phyloP scores from a whole-genome alignment of 2,113 vertebrate species.

The Saimiri boliviensis region DNA sequence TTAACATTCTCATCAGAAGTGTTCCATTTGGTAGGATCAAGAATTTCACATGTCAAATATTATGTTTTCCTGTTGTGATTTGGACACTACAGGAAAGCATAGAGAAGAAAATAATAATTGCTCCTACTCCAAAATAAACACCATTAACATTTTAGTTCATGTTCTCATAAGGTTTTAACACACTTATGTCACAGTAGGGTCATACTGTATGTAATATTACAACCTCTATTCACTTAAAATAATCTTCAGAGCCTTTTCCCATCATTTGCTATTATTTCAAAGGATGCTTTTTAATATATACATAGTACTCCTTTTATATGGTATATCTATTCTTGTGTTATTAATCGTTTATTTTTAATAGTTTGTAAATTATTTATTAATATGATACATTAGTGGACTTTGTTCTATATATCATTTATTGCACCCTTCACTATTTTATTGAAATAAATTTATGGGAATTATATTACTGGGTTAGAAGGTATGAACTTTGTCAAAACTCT shows the following conservation, averaged over 20 bases:
- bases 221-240: constrained; percentile 10
- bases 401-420: background rate
- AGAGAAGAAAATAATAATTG: background rate
- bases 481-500: constrained; percentile 4
- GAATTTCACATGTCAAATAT: no score
- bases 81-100: background rate
- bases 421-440: background rate
- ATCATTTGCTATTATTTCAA: background rate
- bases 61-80: background rate
- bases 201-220: background rate
- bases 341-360: constrained; percentile 15
- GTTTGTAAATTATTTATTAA: background rate
- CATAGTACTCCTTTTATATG: background rate
- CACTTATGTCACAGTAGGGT: background rate
- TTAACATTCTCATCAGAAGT: no score
- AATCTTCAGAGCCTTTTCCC: background rate
- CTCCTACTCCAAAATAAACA: background rate
- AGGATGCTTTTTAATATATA: constrained; percentile 15
- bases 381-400: background rate
- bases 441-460: constrained; percentile 7
- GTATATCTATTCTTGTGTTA: background rate
- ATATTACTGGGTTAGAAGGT: background rate
- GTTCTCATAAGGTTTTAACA: background rate
- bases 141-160: background rate
- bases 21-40: no score